phyloP scores from a whole-genome alignment of 30 jellyfish, hydroid and myxozoan species.

The Morbakka virulenta region DNA sequence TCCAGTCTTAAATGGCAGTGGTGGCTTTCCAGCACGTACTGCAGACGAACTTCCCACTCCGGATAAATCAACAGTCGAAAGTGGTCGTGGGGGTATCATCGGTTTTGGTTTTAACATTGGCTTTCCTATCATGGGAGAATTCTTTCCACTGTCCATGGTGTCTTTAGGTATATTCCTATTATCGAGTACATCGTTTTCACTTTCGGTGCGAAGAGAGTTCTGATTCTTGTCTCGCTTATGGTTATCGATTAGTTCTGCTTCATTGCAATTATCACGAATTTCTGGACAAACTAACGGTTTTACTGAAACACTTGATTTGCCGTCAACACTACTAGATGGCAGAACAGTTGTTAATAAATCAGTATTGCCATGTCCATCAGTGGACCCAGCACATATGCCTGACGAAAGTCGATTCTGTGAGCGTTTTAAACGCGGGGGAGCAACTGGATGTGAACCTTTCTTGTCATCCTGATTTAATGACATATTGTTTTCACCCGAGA shows the following conservation, averaged over 20 bases:
- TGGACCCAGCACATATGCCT: no score
- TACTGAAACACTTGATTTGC: not conserved
- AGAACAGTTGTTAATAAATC: no score
- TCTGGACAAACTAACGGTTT: not conserved
- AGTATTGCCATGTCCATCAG: no score
- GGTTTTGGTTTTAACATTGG: slow-evolving; percentile 51
- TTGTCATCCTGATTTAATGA: not conserved
- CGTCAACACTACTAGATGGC: not conserved
- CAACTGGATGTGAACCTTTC: not conserved
- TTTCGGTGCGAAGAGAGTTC: no score
- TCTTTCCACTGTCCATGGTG: not conserved
- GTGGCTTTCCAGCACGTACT: not conserved
- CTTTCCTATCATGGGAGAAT: slow-evolving; percentile 11
- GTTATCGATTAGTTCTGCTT: no score
- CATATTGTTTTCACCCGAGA: not conserved
- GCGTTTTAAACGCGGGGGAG: slow-evolving; percentile 9
- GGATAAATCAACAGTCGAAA: not conserved
- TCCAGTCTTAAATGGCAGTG: no score
- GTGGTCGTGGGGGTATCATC: slow-evolving; percentile 49
- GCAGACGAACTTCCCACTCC: not conserved
- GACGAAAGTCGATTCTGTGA: not conserved
- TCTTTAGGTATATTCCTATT: not conserved
- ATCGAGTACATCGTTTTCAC: not conserved
- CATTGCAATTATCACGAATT: not conserved
- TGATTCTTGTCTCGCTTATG: not conserved